These are phyloP conservation scores for Cheilinus undulatus DNA, from an alignment of 2,113 vertebrate species.

Conservation along the genomic window DNA sequence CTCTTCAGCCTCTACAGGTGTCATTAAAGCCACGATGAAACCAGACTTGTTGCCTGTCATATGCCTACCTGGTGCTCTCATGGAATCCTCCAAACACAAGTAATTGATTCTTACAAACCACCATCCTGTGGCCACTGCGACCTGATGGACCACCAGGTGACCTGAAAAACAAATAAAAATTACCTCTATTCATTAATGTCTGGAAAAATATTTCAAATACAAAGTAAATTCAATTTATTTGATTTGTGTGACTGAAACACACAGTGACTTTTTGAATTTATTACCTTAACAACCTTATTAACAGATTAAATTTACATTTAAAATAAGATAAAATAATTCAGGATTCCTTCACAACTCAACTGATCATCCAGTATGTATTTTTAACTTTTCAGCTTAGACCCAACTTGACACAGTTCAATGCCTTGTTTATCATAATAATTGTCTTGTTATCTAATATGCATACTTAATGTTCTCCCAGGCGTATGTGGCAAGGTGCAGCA, in stretches of 20 bases:
- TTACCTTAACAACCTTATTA: not conserved
- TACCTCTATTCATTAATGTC: not conserved
- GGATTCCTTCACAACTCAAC: too few species aligned
- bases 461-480: conserved; percentile 98
- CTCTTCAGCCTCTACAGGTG: too few species aligned
- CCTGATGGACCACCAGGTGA: conserved; percentile 91
- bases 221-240: not conserved
- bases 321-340: not conserved
- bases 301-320: not conserved
- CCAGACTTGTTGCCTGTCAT: not conserved
- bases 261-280: not conserved
- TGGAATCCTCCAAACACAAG: conserved; percentile 97
- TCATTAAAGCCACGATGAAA: not conserved
- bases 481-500: conserved; percentile 91
- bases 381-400: too few species aligned
- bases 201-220: not conserved
- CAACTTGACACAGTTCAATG: too few species aligned
- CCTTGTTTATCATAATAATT: not conserved
- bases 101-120: conserved; percentile 90
- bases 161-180: conserved; percentile 72
- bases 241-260: not conserved
- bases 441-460: conserved; percentile 42
- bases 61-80: conserved; percentile 89
- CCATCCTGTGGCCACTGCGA: conserved; percentile 96
- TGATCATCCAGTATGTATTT: too few species aligned